These are phyloP conservation scores for Lagopus leucura DNA, from an alignment of 2,113 vertebrate species.

Conservation along the genomic window DNA sequence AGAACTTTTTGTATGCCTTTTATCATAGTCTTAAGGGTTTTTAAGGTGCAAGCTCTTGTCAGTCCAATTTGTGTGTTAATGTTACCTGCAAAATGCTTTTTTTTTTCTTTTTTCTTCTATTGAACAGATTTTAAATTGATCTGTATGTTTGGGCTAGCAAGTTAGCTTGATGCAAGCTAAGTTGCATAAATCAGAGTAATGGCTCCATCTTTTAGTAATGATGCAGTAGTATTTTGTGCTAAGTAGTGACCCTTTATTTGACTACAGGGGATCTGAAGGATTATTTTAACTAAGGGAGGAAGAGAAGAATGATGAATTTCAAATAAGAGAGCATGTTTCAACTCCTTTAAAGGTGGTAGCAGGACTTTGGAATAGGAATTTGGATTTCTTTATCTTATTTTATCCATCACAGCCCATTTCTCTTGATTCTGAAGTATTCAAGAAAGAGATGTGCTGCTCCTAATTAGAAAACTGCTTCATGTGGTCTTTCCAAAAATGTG, in stretches of 20 bases:
- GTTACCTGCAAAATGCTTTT: not conserved
- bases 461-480: not conserved
- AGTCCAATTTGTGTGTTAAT: not conserved
- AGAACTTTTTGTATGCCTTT: not conserved
- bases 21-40: not conserved
- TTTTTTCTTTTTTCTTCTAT: not conserved
- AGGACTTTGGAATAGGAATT: not conserved
- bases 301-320: not conserved
- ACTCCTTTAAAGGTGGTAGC: not conserved
- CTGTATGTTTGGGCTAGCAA: not conserved
- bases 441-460: not conserved
- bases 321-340: not conserved
- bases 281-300: not conserved
- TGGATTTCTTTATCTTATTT: not conserved
- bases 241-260: not conserved
- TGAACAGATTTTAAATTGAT: not conserved
- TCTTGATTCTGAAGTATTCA: not conserved
- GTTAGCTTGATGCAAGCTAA: not conserved
- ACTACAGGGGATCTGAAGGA: not conserved
- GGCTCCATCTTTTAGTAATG: not conserved
- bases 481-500: not conserved
- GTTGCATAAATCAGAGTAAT: not conserved
- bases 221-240: not conserved
- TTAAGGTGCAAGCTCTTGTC: not conserved
- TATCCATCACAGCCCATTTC: not conserved